phyloP scores from a whole-genome alignment of 2,113 vertebrate genomes.

The Butorides virescens region DNA sequence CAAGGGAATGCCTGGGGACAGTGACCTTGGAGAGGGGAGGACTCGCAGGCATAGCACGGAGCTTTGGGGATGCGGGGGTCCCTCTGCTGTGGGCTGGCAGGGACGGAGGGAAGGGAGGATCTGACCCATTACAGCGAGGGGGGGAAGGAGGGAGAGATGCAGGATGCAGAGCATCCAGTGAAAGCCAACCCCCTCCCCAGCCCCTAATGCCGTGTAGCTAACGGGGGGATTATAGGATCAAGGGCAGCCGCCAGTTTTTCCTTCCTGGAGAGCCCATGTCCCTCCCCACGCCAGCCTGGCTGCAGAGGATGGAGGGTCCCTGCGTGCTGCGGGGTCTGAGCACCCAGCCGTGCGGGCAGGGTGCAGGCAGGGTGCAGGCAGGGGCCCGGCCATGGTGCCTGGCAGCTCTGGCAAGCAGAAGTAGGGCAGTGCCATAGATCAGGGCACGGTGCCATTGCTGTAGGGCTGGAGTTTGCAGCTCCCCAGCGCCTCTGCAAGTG shows the following conservation, averaged over 20 bases:
- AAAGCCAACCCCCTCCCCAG: neutral
- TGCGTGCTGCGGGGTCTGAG: rapidly evolving
- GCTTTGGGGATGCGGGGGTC: neutral
- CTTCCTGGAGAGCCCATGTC: neutral
- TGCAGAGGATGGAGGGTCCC: neutral
- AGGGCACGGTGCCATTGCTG: neutral
- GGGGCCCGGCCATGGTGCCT: neutral
- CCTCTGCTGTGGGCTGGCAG: neutral
- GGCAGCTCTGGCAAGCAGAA: neutral
- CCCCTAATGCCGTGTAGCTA: neutral
- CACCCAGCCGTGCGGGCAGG: rapidly evolving
- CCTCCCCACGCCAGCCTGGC: neutral
- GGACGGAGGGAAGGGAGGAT: neutral
- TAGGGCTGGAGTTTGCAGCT: neutral
- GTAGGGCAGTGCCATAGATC: neutral
- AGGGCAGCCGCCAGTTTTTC: neutral
- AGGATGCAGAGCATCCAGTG: neutral
- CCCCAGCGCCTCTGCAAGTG: rapidly evolving
- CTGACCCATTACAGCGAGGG: rapidly evolving
- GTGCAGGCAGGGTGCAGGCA: neutral
- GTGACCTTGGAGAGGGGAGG: neutral
- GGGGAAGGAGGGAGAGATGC: neutral
- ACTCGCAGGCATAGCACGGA: rapidly evolving
- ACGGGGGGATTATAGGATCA: conserved; percentile 20
- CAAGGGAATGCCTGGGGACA: neutral